These are phyloP conservation scores for Bemisia tabaci DNA, from an alignment of 1,140 invertebrate genomes.

Conservation along the genomic window DNA sequence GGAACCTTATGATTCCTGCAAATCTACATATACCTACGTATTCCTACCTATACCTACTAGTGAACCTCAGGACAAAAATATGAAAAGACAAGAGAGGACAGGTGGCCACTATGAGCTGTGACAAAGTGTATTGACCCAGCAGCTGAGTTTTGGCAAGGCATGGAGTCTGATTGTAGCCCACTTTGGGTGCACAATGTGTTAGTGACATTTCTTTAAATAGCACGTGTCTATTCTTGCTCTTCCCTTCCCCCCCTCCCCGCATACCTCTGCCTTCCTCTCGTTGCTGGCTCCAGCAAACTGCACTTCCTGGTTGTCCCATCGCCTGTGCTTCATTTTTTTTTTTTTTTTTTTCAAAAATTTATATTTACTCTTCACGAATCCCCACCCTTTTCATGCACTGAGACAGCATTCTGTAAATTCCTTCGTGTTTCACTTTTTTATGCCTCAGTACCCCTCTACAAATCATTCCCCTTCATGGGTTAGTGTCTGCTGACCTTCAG, in stretches of 20 bases:
- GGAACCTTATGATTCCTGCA: too few species aligned
- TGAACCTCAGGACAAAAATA: too few species aligned
- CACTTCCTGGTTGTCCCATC: neutral
- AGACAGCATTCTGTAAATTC: too few species aligned
- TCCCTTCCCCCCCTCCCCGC: neutral
- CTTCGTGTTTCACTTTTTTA: too few species aligned
- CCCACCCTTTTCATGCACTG: too few species aligned
- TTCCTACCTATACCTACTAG: too few species aligned
- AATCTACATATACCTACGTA: too few species aligned
- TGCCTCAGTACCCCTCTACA: too few species aligned
- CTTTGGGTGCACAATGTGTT: neutral
- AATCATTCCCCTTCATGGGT: too few species aligned
- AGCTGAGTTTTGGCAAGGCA: neutral
- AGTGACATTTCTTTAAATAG: neutral
- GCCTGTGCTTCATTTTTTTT: slow-evolving; percentile 20
- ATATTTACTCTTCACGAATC: too few species aligned
- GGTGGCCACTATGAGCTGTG: neutral
- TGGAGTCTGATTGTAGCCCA: neutral
- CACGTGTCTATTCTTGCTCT: neutral
- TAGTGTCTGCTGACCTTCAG: too few species aligned
- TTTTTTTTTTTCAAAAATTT: too few species aligned
- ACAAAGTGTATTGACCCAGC: neutral
- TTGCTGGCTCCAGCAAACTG: neutral
- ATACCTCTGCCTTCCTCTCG: neutral
- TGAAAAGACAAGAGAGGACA: neutral